Percentiles rank a stretch among this genome's conserved stretches.
These are phyloP conservation scores for Odocoileus virginianus DNA, from an alignment of 2,113 vertebrate genomes.

Conservation along the genomic window DNA sequence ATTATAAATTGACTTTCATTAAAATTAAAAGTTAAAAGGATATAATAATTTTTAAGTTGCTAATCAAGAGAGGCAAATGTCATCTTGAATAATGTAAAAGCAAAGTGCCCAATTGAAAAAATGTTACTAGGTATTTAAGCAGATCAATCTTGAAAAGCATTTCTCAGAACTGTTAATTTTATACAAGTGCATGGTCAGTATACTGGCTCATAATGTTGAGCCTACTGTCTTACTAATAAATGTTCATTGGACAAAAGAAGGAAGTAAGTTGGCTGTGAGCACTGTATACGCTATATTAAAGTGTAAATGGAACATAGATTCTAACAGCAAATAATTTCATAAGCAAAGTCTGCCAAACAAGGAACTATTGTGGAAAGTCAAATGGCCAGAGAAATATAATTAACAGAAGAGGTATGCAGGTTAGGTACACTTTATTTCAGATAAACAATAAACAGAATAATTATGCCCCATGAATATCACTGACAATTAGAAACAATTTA, in stretches of 20 bases:
- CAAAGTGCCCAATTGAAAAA: neutral
- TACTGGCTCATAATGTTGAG: neutral
- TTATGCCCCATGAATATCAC: neutral
- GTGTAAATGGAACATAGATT: neutral
- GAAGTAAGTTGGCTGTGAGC: neutral
- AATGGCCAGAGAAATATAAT: neutral
- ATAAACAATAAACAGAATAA: neutral
- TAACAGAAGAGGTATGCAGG: neutral
- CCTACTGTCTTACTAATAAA: neutral
- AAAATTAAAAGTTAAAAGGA: neutral
- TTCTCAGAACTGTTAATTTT: neutral
- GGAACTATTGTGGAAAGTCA: neutral
- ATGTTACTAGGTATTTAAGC: neutral
- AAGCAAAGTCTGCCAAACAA: neutral
- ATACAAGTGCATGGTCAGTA: neutral
- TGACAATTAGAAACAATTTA: neutral
- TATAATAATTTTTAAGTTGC: neutral
- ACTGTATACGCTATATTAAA: neutral
- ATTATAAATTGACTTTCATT: neutral
- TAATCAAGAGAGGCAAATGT: neutral
- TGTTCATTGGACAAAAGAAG: neutral
- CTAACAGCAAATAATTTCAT: neutral
- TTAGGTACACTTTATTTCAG: neutral
- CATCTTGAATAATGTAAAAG: neutral
- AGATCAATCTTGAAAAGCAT: neutral